Percentiles rank a stretch among this genome's conserved stretches.
These are phyloP conservation scores for Druceiella hillmani DNA, from an alignment of 2,888 invertebrate species.

Conservation along the genomic window DNA sequence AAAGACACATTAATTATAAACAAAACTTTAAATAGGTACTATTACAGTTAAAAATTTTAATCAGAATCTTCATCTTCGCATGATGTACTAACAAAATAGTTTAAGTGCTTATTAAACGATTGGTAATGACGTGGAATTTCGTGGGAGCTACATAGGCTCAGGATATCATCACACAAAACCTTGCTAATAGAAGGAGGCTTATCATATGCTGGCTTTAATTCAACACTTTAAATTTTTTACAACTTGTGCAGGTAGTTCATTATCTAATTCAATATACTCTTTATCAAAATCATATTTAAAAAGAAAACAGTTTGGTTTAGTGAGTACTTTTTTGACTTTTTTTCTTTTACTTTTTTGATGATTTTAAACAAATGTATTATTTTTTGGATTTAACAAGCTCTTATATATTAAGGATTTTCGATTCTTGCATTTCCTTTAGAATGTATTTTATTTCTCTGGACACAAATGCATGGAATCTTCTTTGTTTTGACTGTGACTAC, in stretches of 20 bases:
- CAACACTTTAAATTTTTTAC: background rate
- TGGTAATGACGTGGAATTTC: background rate
- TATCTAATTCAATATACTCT: background rate
- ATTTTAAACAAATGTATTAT: too few species aligned
- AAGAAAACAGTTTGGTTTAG: background rate
- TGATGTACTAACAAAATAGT: too few species aligned
- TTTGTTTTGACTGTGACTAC: slow-evolving; percentile 6
- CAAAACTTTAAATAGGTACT: too few species aligned
- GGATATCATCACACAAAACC: background rate
- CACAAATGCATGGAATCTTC: slow-evolving; percentile 6
- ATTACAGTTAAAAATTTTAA: too few species aligned
- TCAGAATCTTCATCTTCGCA: too few species aligned
- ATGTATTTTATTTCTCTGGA: background rate
- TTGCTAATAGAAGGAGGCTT: background rate
- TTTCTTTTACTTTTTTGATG: too few species aligned
- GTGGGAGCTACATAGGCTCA: background rate
- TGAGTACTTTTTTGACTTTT: background rate
- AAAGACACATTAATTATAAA: too few species aligned
- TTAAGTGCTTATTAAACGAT: background rate
- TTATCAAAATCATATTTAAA: background rate
- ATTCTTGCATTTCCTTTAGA: slow-evolving; percentile 11
- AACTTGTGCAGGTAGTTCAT: background rate
- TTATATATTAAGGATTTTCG: slow-evolving; percentile 11
- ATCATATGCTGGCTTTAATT: background rate
- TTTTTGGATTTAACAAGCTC: slow-evolving; percentile 1